Base-by-base conservation (phyloP, 2,113 vertebrate genomes). In the Thymallus thymallus region DNA sequence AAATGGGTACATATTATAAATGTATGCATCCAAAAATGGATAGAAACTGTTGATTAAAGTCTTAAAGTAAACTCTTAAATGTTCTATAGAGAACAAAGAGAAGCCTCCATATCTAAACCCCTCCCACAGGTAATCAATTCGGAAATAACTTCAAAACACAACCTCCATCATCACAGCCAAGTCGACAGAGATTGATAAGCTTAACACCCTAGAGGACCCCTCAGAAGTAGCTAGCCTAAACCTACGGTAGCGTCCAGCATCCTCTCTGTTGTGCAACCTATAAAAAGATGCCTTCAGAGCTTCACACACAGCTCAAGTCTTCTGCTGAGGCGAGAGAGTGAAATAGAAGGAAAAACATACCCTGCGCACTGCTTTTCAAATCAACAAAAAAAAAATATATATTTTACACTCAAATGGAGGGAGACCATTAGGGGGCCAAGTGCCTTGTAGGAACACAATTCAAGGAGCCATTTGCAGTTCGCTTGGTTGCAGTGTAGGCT, bases 321-420 rank as follows among this genome's bases (percentile, higher is more conserved):
- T 60, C 45, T 64, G 20, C 58, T 61, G 30, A 26, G 24, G 16
- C 20, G 26, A 58, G n/a, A 29, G 48, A 6, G 41, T 3, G 10
- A 16, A 18, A 29, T 7, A 20, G 6, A 55, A 24, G 24, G 24
- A 16, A 55, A 20, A 45, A 1, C 1, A 35, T 65, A 66, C 9
- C 22, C 62, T 71, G 30, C 20, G n/a, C 24, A n/a, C 22, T 60
- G 64, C 68, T 67, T 55, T 22, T 29, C 55, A 41, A n/a, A n/a
- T n/a, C 35, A 9, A 3, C 35, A 41, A 41, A 9, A 51, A 18
- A 6, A 61, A 77, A 71, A 70, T 70, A 81, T 84, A 46, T 80
- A 83, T 80, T 82, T 72, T 35, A 18, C 51, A 80, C 51, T 69
- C 71, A 74, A 77, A 80, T 73, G 67, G 80, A 79, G 18, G n/a